These are phyloP conservation scores for Petrolisthes manimaculis DNA, from an alignment of 2,888 invertebrate genomes.

Conservation along the genomic window DNA sequence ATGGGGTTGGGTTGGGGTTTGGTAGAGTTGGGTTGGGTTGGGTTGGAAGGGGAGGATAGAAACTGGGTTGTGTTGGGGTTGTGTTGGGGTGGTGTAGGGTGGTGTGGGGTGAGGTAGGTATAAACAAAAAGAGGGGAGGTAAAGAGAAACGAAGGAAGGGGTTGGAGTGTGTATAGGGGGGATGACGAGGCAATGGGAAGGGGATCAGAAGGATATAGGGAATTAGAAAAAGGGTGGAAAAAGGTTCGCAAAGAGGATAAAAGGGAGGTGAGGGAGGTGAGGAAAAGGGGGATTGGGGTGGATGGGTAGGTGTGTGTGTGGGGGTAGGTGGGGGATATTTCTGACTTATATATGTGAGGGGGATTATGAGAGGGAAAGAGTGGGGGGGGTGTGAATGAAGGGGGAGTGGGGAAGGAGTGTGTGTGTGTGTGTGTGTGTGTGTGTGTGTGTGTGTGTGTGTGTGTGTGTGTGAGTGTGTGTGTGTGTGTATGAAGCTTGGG, in stretches of 20 bases:
- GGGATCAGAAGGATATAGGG: neutral
- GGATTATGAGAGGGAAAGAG: constrained; percentile 4
- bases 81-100: neutral
- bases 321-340: neutral
- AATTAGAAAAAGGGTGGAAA: neutral
- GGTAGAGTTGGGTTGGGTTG: neutral
- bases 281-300: neutral
- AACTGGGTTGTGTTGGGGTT: neutral
- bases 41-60: neutral
- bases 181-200: neutral
- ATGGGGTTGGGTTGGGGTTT: no score
- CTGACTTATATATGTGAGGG: neutral
- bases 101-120: neutral
- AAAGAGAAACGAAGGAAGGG: neutral
- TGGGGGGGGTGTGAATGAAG: neutral
- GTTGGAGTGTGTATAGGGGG: neutral
- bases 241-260: neutral
- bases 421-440: no score
- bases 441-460: no score
- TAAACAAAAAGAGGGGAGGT: neutral
- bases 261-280: neutral
- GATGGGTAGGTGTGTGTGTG: neutral
- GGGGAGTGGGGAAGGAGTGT: neutral
- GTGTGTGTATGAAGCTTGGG: no score
- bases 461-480: no score